phyloP scores from a whole-genome alignment of 2,797 vertebrate genomes.

The Sebastes minor region DNA sequence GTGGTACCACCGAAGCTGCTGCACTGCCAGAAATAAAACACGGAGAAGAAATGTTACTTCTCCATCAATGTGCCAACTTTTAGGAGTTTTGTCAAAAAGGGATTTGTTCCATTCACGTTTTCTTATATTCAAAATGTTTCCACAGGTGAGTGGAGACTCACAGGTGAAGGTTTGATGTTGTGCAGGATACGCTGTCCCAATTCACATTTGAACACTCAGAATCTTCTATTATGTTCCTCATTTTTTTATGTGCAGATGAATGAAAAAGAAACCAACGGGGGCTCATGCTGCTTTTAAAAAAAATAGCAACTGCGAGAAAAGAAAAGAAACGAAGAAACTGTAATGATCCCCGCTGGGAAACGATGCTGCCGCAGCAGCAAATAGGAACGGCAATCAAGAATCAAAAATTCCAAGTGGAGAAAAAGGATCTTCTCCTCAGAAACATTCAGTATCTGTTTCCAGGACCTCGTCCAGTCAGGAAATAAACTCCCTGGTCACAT shows the following conservation, averaged over 20 bases:
- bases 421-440: neutral
- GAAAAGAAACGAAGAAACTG: neutral
- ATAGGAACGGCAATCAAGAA: neutral
- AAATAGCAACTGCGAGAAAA: neutral
- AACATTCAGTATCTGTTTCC: constrained; percentile 39
- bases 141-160: neutral
- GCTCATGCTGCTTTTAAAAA: neutral
- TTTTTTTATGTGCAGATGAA: constrained; percentile 21
- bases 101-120: neutral
- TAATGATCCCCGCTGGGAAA: constrained; percentile 39
- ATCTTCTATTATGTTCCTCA: neutral
- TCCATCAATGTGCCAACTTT: neutral
- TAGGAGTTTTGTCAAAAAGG: neutral
- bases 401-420: neutral
- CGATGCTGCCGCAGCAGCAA: neutral
- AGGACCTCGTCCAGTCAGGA: constrained; percentile 44
- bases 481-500: constrained; percentile 11
- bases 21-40: neutral
- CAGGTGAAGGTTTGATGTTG: neutral
- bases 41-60: neutral
- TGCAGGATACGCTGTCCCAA: neutral
- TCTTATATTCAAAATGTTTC: neutral
- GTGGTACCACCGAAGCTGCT: neutral
- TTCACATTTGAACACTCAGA: neutral
- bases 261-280: neutral